Percentiles rank a stretch among this genome's conserved stretches.
Evolutionary conservation across 2,113 vertebrate genomes (phyloP).

Genomic region (Paraplagusia blochii): DNA sequence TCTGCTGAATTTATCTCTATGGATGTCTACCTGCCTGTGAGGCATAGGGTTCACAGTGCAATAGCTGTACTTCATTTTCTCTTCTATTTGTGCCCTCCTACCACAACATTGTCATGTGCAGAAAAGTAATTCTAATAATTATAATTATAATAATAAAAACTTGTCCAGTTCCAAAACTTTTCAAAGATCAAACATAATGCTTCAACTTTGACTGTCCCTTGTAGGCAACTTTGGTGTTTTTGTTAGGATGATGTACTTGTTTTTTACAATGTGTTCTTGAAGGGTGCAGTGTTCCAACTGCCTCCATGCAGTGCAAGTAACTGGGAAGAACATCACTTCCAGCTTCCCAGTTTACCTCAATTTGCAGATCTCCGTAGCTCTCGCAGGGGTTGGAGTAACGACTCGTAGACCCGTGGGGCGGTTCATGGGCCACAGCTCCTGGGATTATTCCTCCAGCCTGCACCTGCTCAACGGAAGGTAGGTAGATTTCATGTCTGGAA

Average conservation of each 20-base stretch:
- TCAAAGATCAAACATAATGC: constrained; percentile 68
- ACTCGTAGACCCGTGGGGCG: neutral
- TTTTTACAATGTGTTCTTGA: constrained; percentile 43
- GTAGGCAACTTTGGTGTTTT: constrained; percentile 37
- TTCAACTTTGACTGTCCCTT: constrained; percentile 52
- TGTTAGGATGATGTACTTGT: constrained; percentile 22
- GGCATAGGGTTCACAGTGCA: constrained; percentile 41
- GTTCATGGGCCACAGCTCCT: constrained; percentile 3
- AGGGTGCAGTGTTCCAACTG: constrained; percentile 30
- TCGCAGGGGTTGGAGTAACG: constrained; percentile 42
- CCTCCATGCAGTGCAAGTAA: constrained; percentile 65
- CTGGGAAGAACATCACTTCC: constrained; percentile 57
- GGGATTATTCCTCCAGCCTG: neutral
- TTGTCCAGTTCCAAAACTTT: neutral
- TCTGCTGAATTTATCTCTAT: constrained; percentile 29
- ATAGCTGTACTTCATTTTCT: constrained; percentile 35
- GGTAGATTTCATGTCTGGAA: neutral
- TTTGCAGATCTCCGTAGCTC: constrained; percentile 25
- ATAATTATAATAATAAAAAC: neutral
- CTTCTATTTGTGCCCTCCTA: constrained; percentile 8
- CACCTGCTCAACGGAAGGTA: constrained; percentile 1
- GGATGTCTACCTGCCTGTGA: constrained; percentile 35
- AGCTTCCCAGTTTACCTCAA: constrained; percentile 42
- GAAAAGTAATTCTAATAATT: neutral
- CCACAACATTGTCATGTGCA: constrained; percentile 38